Base-by-base conservation (phyloP, 2,113 vertebrate species). In the Carassius auratus region DNA sequence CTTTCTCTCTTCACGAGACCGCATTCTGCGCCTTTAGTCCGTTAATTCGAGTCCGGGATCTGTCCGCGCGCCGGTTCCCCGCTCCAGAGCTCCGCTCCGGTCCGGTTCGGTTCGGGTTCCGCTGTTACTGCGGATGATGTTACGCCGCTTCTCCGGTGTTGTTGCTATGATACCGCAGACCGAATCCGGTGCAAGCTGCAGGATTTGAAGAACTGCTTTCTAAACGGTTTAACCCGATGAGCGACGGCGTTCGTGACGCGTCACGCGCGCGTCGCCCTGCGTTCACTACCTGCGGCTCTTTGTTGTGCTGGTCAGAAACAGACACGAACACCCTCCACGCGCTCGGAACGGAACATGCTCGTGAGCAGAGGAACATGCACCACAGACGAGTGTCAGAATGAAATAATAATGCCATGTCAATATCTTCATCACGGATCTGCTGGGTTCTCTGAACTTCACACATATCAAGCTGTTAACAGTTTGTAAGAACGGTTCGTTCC, bases 151-250 rank as follows among this genome's bases (percentile, higher is more conserved):
- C 59, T 62, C 77, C 83, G 76, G 76, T 84, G 86, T 87, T 87
- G 86, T 87, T 87, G 86, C 86, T 87, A 87, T 81, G 86, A 85
- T 69, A 87, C 76, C 86, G 45, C 33, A 66, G 80, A 64, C 62
- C 69, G 76, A 80, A 81, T 84, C 33, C 61, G 19, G 45, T 23
- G 75, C 19, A 78, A 52, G 19, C 80, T 69, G 80, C 80, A 69
- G 80, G 45, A 68, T 81, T 36, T n/a, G 80, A 68, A 69, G 69
- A 69, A 68, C 10, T 30, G 45, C 80, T 23, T 17, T 33, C 42
- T 69, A 30, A 26, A 69, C 17, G 12, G 80, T 52, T 69, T 81
- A 81, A 69, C 62, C 62, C 62, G 45, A 17, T 81, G n/a, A 50
- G 19, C 6, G 61, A 68, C 62, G 48, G 42, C 38, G 61, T n/a